Conservation (phyloP, 2,888 invertebrate genomes). For the Rosalia funebris region DNA sequence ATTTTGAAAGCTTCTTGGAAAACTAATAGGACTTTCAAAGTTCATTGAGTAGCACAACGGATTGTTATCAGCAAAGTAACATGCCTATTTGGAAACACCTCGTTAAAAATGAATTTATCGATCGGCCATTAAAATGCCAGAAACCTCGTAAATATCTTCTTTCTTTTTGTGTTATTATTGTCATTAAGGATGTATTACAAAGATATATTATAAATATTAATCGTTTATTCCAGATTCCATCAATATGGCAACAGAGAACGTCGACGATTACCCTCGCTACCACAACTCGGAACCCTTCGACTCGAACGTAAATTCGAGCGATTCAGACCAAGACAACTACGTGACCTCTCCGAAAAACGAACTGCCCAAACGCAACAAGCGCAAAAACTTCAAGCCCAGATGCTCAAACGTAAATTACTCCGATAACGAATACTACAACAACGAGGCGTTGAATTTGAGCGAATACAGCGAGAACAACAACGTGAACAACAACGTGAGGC, state of each 20-base stretch:
- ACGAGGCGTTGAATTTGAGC: conserved; percentile 46
- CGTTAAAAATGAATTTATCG: too few relatives aligned
- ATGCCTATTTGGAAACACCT: too few relatives aligned
- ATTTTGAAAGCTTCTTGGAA: too few relatives aligned
- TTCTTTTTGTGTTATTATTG: too few relatives aligned
- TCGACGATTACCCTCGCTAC: conserved; percentile 56
- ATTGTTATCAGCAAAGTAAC: too few relatives aligned
- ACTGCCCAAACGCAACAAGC: conserved; percentile 76
- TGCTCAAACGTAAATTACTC: conserved; percentile 69
- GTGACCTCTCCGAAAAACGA: conserved; percentile 62
- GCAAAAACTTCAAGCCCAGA: conserved; percentile 82
- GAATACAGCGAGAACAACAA: conserved; percentile 58
- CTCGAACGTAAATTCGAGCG: conserved; percentile 65
- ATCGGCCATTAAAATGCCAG: too few relatives aligned
- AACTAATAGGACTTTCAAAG: too few relatives aligned
- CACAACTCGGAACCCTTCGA: conserved; percentile 47
- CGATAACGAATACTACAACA: conserved; percentile 60
- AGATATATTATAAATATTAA: too few relatives aligned
- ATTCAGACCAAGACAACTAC: conserved; percentile 65
- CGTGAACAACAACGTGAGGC: conserved; percentile 54
- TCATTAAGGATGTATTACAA: too few relatives aligned
- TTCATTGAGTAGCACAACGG: too few relatives aligned
- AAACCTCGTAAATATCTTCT: too few relatives aligned
- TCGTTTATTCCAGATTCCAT: conserved; percentile 61
- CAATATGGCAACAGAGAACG: conserved; percentile 59